Evolutionary conservation across 2,113 vertebrate species (phyloP).

Genomic region (Chaetura pelagica): DNA sequence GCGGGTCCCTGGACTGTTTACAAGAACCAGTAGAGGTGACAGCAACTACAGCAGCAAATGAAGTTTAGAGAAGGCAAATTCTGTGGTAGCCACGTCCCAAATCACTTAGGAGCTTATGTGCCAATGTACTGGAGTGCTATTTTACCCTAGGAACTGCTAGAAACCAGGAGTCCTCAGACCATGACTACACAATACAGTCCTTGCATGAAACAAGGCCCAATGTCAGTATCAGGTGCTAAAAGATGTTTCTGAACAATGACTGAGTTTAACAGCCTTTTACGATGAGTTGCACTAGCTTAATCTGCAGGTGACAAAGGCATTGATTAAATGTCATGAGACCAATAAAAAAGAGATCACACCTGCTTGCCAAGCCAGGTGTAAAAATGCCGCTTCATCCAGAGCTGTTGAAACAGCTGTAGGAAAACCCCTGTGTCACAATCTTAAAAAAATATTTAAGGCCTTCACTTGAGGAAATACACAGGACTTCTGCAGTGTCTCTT

Average conservation of each 20-base stretch:
- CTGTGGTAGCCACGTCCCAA: background rate
- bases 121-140: background rate
- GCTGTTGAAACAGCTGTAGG: background rate
- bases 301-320: slow-evolving; percentile 16
- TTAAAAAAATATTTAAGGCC: background rate
- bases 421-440: background rate
- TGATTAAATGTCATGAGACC: slow-evolving; percentile 4
- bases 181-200: fast-evolving
- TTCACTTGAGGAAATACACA: background rate
- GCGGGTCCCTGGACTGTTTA: background rate
- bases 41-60: background rate
- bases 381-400: background rate
- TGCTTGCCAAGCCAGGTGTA: background rate
- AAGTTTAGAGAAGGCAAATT: background rate
- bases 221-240: background rate
- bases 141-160: background rate
- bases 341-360: background rate
- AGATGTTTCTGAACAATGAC: background rate
- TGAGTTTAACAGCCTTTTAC: slow-evolving; percentile 13
- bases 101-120: background rate
- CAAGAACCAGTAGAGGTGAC: background rate
- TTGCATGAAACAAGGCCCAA: background rate
- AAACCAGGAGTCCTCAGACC: background rate
- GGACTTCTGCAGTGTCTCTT: background rate
- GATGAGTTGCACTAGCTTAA: background rate